Evolutionary conservation across 2,797 vertebrate species (phyloP).

Genomic region (Orientallactaga sibirica): DNA sequence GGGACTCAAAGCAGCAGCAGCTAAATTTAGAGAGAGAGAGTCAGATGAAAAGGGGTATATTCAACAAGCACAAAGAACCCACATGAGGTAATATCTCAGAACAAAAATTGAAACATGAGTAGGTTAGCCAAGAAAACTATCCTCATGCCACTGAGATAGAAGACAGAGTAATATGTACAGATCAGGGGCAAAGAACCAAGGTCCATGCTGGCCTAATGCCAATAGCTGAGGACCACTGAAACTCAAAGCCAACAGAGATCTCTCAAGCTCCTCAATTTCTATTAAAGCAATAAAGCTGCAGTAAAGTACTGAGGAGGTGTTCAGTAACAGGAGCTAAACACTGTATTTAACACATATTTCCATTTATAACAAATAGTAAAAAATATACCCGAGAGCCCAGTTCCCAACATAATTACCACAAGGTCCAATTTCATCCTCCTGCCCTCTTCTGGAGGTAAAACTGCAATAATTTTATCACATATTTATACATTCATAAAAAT

Average conservation of each 20-base stretch:
- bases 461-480: not conserved
- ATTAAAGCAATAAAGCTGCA: not conserved
- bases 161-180: not conserved
- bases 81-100: slow-evolving; percentile 49
- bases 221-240: not conserved
- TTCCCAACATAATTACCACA: not conserved
- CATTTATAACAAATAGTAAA: not conserved
- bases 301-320: not conserved
- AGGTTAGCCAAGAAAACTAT: not conserved
- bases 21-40: slow-evolving; percentile 24
- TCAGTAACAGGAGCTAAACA: not conserved
- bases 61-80: not conserved
- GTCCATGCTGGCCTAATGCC: not conserved
- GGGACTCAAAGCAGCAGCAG: not conserved
- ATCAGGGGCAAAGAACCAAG: not conserved
- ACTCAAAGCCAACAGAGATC: not conserved
- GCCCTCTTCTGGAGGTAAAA: not conserved
- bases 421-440: not conserved
- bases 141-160: not conserved
- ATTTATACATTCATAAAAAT: slow-evolving; percentile 21
- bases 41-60: not conserved
- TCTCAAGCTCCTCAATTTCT: not conserved
- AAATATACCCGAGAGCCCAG: not conserved
- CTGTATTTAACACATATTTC: slow-evolving; percentile 1
- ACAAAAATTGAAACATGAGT: slow-evolving; percentile 1